Percentiles rank a stretch among this genome's conserved stretches.
phyloP scores from a whole-genome alignment of 2,113 vertebrate species.

The Cottus gobio region DNA sequence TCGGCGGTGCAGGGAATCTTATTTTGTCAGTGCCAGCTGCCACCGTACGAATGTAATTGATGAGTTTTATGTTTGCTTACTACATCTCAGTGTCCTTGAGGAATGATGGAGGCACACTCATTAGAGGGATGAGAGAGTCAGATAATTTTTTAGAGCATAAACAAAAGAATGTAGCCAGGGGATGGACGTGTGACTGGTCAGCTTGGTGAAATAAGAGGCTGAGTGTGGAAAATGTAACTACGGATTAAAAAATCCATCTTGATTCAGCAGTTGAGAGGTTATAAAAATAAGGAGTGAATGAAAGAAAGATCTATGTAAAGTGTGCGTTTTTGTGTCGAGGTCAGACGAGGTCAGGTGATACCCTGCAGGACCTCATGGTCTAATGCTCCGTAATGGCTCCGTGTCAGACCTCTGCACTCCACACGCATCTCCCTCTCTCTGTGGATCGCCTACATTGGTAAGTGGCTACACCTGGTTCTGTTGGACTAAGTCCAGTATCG shows the following conservation, averaged over 20 bases:
- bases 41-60: slow-evolving; percentile 57
- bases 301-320: slow-evolving; percentile 2
- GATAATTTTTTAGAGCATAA: slow-evolving; percentile 35
- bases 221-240: slow-evolving; percentile 5
- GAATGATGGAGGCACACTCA: slow-evolving; percentile 29
- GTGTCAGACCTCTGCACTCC: slow-evolving; percentile 36
- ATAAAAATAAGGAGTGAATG: not conserved
- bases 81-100: slow-evolving; percentile 34
- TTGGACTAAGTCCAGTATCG: slow-evolving; percentile 37
- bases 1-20: slow-evolving; percentile 16
- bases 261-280: not conserved
- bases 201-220: not conserved
- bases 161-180: slow-evolving; percentile 38
- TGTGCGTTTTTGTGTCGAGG: slow-evolving; percentile 14
- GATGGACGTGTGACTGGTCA: slow-evolving; percentile 44
- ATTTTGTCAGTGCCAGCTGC: slow-evolving; percentile 36
- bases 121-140: slow-evolving; percentile 28
- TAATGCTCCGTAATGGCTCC: slow-evolving; percentile 39
- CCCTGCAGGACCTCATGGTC: slow-evolving; percentile 33
- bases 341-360: slow-evolving; percentile 43
- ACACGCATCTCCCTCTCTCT: slow-evolving; percentile 28
- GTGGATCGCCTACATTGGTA: slow-evolving; percentile 52
- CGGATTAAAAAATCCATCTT: not conserved
- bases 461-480: slow-evolving; percentile 60
- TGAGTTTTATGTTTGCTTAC: slow-evolving; percentile 14